Evolutionary conservation across 1,140 invertebrate genomes (phyloP).

Genomic region (Polyergus mexicanus): DNA sequence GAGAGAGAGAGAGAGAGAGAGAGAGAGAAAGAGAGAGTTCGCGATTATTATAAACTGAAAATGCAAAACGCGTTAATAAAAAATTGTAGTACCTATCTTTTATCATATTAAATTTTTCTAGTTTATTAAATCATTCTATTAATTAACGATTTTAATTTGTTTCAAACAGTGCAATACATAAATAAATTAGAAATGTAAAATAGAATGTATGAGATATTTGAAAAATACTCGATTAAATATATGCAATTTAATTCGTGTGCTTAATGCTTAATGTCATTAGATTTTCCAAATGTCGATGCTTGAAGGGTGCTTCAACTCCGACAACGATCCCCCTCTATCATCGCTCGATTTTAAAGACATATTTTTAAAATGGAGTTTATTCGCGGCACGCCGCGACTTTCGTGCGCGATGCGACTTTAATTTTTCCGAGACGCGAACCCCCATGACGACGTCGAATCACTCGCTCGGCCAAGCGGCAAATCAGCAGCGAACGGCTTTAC

Average conservation of each 20-base stretch:
- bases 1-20: background rate
- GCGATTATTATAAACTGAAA: background rate
- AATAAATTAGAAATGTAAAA: background rate
- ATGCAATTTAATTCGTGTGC: too few relatives aligned
- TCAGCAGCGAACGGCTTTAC: conserved; percentile 66
- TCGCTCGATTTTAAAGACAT: conserved; percentile 62
- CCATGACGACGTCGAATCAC: conserved; percentile 52
- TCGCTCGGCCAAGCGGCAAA: conserved; percentile 70
- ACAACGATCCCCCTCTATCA: background rate
- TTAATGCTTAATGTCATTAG: too few relatives aligned
- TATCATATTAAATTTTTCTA: background rate
- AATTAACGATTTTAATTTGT: background rate
- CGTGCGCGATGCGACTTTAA: conserved; percentile 59
- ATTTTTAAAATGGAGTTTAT: conserved; percentile 55
- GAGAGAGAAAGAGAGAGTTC: background rate
- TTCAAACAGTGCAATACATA: background rate
- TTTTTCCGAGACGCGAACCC: conserved; percentile 37
- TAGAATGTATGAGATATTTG: background rate
- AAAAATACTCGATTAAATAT: background rate
- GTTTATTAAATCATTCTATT: background rate
- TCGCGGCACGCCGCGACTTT: conserved; percentile 64
- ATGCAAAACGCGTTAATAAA: background rate
- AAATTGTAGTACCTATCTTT: background rate
- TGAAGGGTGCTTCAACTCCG: background rate
- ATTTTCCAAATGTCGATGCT: background rate